phyloP scores from a whole-genome alignment of 1,140 invertebrate genomes.

The Micrasema minimum region DNA sequence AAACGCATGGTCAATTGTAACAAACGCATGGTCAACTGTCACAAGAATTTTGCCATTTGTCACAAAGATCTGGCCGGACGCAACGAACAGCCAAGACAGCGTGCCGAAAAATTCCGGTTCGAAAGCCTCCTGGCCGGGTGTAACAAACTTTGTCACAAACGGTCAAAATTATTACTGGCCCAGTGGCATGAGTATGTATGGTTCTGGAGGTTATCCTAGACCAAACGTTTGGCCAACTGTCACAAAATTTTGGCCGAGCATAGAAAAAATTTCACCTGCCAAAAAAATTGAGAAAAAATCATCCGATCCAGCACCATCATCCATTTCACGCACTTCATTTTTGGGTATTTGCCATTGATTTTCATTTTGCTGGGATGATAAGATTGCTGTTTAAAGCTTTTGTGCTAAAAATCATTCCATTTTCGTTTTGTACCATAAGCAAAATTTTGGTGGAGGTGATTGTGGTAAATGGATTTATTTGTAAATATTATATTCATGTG shows the following conservation, averaged over 20 bases:
- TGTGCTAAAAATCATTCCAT: too few species aligned
- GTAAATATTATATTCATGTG: too few species aligned
- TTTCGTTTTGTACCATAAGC: too few species aligned
- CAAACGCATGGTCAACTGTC: not conserved
- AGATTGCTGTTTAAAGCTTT: too few species aligned
- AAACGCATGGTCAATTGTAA: not conserved
- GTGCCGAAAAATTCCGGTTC: too few species aligned
- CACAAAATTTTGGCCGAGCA: conserved; percentile 18
- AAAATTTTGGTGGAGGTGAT: too few species aligned
- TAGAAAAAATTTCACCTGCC: conserved; percentile 12
- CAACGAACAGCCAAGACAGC: not conserved
- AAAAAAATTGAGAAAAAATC: conserved; percentile 21
- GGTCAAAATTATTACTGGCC: too few species aligned
- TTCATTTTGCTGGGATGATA: too few species aligned
- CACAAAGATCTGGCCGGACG: not conserved
- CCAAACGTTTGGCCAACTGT: conserved; percentile 10
- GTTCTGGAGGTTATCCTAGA: not conserved
- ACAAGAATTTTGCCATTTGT: not conserved
- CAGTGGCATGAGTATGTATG: conserved; percentile 2
- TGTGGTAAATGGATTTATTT: too few species aligned
- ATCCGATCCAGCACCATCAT: conserved; percentile 10
- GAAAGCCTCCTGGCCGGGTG: not conserved
- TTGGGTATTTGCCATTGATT: conserved; percentile 26
- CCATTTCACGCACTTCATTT: conserved; percentile 30
- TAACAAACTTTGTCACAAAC: too few species aligned